These are phyloP conservation scores for Hirtodrosophila alboralis DNA, from an alignment of 2,888 invertebrate genomes.

Conservation along the genomic window DNA sequence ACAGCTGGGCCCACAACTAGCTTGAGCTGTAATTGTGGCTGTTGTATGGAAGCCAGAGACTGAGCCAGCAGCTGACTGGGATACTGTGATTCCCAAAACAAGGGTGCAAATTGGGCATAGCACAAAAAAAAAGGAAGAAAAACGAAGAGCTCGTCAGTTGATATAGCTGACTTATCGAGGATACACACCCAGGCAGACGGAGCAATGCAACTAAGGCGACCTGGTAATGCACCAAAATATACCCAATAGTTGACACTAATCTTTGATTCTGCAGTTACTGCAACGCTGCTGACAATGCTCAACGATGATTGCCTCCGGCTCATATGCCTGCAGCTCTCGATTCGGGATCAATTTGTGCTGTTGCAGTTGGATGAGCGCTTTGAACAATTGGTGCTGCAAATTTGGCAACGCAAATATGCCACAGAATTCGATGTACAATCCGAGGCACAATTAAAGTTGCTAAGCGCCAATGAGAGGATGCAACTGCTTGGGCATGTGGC, in stretches of 20 bases:
- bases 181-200: too few relatives aligned
- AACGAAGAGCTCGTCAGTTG: slow-evolving; percentile 40
- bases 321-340: slow-evolving; percentile 52
- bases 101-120: slow-evolving; percentile 46
- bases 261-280: background rate
- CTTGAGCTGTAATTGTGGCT: slow-evolving; percentile 33
- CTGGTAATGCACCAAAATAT: slow-evolving; percentile 24
- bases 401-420: slow-evolving; percentile 58
- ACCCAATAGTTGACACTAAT: slow-evolving; percentile 2
- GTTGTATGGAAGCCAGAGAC: slow-evolving; percentile 4
- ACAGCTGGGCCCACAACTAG: slow-evolving; percentile 23
- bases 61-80: slow-evolving; percentile 54
- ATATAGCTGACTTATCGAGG: slow-evolving; percentile 30
- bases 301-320: slow-evolving; percentile 67
- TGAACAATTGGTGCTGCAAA: slow-evolving; percentile 38
- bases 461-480: slow-evolving; percentile 38
- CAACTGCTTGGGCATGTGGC: slow-evolving; percentile 42
- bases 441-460: slow-evolving; percentile 41
- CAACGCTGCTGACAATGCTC: slow-evolving; percentile 40
- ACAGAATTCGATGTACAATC: slow-evolving; percentile 43
- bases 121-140: slow-evolving; percentile 1
- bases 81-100: slow-evolving; percentile 58
- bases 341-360: slow-evolving; percentile 59
- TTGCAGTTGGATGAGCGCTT: slow-evolving; percentile 48
- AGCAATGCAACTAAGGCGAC: slow-evolving; percentile 39